Evolutionary conservation across 2,888 invertebrate species (phyloP), one percentile per base, ranked within the genome.

Genomic region (Serrognathus titanus): DNA sequence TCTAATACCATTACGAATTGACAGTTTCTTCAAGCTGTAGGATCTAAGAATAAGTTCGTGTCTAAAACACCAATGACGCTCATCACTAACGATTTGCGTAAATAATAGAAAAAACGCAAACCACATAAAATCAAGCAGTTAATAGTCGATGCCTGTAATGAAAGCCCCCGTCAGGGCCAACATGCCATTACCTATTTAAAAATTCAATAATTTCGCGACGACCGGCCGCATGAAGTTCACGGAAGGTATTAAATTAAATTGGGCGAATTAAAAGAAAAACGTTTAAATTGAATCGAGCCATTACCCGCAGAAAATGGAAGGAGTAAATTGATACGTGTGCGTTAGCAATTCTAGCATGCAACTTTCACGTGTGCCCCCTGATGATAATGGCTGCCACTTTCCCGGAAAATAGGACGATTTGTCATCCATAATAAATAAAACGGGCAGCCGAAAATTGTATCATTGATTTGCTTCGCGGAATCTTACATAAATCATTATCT

Each of bases 321-420:
- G 36, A 59, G 50, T 57, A 59, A 61, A 62, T 59, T 63, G 65
- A 55, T 63, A 58, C 55, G 51, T 63, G 47, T 16, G 49, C 53
- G 57, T 64, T 64, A 55, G 64, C 65, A 64, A 64, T 65, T 65
- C 63, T 56, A 57, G 58, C 65, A 63, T 65, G 64, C 63, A 64
- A 63, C 58, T 56, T 56, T 58, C 53, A 57, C 58, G 60, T 62
- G 53, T 60, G 54, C 52, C 52, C 56, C 31, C 35, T 47, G 51
- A n/a, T 53, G 54, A 46, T 60, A 55, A 56, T 60, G 53, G 59
- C 57, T 48, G 55, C 56, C 56, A 36, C 47, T 61, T 60, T 61
- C 62, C 53, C 53, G 54, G 59, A 64, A 64, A 55, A 54, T 58
- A 57, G 60, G 58, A 57, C 62, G 59, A 64, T 62, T 63, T 61